Base-by-base conservation (phyloP, 2,113 vertebrate genomes). In the Phyllostomus discolor region DNA sequence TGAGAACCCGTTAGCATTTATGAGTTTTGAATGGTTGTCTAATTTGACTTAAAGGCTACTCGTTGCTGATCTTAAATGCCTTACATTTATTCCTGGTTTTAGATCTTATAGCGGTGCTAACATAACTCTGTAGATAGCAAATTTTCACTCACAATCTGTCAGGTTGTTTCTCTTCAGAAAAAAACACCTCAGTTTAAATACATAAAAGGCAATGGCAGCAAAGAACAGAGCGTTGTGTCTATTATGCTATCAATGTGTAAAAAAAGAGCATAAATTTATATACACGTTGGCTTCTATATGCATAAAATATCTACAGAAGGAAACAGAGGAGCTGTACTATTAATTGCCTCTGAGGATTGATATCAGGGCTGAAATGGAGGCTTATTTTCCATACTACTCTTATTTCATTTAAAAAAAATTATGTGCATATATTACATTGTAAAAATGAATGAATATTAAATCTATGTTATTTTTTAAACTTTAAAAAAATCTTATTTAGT, bases 31-130 rank as follows among this genome's bases (percentile, higher is more conserved):
- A 76, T n/a, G 33, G 50, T 43, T 88, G 80, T 81, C 72, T 66
- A 48, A 28, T 93, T 79, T 94, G 66, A 96, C 57, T 91, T 83
- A 90, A 92, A 92, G 67, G 59, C 48, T 31, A 82, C 59, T 46
- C 81, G 35, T 35, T 35, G 35, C 59, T 88, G 54, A 91, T 73
- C 54, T 87, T 33, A 73, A 95, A 72, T 41, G 78, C 62, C 20
- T 10, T 33, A 84, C 20, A 72, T 93, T 93, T 96, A 89, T 91
- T 83, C 91, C 82, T 66, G 31, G 10, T 7, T 46, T 95, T 81
- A 38, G 35, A 10, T 69, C 35, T 88, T 46, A 75, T 73, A 88
- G 75, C 94, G 89, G 90, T 48, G 92, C 35, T 84, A 91, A 88
- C 10, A 52, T 43, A 90, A 72, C 35, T 92, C 52, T 91, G 50